phyloP scores from a whole-genome alignment of 1,140 invertebrate species.

The Habropoda laboriosa region DNA sequence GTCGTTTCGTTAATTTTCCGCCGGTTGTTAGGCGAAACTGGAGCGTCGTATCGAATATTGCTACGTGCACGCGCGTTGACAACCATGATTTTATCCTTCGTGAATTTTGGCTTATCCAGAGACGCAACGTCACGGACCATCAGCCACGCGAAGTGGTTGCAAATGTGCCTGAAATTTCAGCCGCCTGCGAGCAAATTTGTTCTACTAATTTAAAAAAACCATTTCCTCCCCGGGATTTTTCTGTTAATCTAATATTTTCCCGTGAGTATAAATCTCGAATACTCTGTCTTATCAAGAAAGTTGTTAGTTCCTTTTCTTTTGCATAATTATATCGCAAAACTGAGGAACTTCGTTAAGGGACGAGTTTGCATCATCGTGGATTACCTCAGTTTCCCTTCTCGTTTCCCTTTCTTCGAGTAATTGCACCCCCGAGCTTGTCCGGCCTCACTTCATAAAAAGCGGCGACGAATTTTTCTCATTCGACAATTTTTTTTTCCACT shows the following conservation, averaged over 20 bases:
- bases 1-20: no score
- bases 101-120: neutral
- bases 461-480: no score
- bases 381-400: no score
- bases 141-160: neutral
- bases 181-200: neutral
- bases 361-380: neutral
- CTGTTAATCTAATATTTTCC: no score
- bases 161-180: neutral
- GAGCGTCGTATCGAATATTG: no score
- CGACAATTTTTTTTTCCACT: no score
- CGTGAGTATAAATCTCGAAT: no score
- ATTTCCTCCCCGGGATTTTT: no score
- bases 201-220: neutral
- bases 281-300: neutral
- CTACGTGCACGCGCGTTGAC: no score
- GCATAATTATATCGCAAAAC: slow-evolving; percentile 1
- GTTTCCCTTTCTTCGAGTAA: neutral
- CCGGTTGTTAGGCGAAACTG: no score
- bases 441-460: no score
- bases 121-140: neutral
- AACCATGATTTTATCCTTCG: neutral
- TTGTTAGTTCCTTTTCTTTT: neutral
- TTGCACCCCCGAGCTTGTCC: neutral
- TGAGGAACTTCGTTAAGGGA: neutral